Evolutionary conservation across 2,113 vertebrate species (phyloP), one percentile per base, ranked within the genome.

Genomic region (Thinocorus orbignyianus): DNA sequence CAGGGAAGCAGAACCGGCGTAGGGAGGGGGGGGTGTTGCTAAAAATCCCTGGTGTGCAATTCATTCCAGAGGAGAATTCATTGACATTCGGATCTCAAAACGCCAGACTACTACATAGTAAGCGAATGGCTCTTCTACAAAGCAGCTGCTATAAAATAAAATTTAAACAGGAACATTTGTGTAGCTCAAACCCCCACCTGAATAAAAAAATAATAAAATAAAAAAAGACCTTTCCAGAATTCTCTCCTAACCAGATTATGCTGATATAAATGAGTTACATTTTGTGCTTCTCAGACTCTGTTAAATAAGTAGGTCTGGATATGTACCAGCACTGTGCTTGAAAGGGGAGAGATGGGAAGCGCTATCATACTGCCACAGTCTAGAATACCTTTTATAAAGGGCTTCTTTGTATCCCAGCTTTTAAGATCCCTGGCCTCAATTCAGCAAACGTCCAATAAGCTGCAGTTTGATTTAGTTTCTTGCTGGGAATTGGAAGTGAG

Each of bases 331-430:
- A 48, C 33, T 69, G 13, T 1, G 12, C 23, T 79, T 81, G 57
- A 84, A 92, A 74, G 23, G 7, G 13, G 13, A 23, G 25, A 92
- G 86, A 95, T 51, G 42, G n/a, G 44, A 95, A 92, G 73, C 4
- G 13, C 61, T 88, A 91, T 93, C 93, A 55, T 37, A 44, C 24
- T 85, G 82, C 82, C 86, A 76, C 83, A 89, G 68, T 51, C 62
- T 83, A 92, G 33, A 92, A 90, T 69, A 86, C 61, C 83, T 92
- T 93, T 77, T 79, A 93, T 57, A 85, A 96, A 96, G 61, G 62
- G 81, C 70, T 95, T 87, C 95, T 96, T 96, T 97, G 95, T 96
- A 92, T 65, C 57, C 65, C 39, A 88, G 90, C 77, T 80, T 96
- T 88, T 86, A 93, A 95, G 88, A 93, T 94, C 92, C 83, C 88